These are phyloP conservation scores for Uria lomvia DNA, from an alignment of 2,113 vertebrate genomes.

Conservation along the genomic window DNA sequence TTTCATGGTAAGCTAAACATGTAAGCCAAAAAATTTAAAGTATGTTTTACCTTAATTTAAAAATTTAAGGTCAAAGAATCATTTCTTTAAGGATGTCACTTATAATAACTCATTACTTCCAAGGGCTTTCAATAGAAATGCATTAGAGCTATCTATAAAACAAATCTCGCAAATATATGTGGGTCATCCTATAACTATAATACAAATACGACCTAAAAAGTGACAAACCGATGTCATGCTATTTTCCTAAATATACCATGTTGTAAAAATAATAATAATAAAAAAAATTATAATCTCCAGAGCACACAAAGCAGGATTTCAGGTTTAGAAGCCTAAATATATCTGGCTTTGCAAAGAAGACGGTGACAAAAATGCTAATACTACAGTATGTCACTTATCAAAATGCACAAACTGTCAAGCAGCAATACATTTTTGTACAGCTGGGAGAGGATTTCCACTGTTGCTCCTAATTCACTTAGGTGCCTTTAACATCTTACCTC, in stretches of 20 bases:
- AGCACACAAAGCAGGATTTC: not conserved
- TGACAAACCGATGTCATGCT: not conserved
- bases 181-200: not conserved
- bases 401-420: not conserved
- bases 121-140: not conserved
- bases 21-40: not conserved
- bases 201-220: conserved; percentile 14
- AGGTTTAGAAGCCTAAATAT: conserved; percentile 47
- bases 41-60: not conserved
- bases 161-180: not conserved
- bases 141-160: not conserved
- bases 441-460: not conserved
- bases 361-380: conserved; percentile 42
- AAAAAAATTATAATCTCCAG: not conserved
- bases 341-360: conserved; percentile 20
- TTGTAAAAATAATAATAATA: not conserved
- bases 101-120: not conserved
- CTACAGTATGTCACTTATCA: not conserved
- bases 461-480: not conserved
- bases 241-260: not conserved
- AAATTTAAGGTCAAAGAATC: not conserved
- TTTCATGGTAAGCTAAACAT: not conserved
- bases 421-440: not conserved
- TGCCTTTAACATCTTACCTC: not conserved
- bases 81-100: not conserved